These are phyloP conservation scores for Drosophila paranaensis DNA, from an alignment of 2,888 invertebrate species.

Conservation along the genomic window DNA sequence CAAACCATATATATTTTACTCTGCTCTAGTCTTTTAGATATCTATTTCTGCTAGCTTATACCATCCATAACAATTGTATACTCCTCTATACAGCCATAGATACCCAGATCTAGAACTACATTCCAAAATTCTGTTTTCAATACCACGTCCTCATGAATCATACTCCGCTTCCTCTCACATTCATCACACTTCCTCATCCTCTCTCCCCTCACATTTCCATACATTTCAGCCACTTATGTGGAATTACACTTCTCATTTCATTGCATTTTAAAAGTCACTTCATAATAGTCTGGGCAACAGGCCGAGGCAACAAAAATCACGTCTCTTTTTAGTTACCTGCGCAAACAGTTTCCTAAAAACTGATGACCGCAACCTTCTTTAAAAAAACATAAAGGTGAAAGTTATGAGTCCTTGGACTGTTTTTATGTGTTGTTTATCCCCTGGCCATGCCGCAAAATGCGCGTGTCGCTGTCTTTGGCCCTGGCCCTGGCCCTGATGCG, in stretches of 20 bases:
- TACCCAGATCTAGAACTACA: neutral
- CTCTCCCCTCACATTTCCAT: conserved; percentile 4
- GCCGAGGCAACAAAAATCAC: neutral
- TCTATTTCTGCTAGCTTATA: neutral
- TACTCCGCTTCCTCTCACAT: neutral
- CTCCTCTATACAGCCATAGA: neutral
- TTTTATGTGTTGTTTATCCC: conserved; percentile 66
- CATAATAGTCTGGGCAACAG: conserved; percentile 26
- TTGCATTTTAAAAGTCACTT: conserved; percentile 17
- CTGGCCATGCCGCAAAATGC: conserved; percentile 55
- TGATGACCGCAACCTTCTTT: conserved; percentile 59
- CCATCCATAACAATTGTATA: neutral
- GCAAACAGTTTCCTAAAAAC: conserved; percentile 42
- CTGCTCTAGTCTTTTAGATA: too few relatives aligned
- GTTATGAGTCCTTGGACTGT: conserved; percentile 75
- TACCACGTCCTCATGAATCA: neutral
- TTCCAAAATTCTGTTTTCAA: neutral
- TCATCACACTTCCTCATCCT: neutral
- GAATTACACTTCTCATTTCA: conserved; percentile 18
- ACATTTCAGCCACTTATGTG: conserved; percentile 13
- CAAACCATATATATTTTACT: too few relatives aligned
- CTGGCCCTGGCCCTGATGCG: conserved; percentile 4
- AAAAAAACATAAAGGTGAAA: conserved; percentile 54
- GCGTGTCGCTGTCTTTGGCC: conserved; percentile 55
- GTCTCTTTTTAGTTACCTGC: conserved; percentile 37